Conservation (phyloP, 2,888 invertebrate genomes). For the Podotricha telesiphe region DNA sequence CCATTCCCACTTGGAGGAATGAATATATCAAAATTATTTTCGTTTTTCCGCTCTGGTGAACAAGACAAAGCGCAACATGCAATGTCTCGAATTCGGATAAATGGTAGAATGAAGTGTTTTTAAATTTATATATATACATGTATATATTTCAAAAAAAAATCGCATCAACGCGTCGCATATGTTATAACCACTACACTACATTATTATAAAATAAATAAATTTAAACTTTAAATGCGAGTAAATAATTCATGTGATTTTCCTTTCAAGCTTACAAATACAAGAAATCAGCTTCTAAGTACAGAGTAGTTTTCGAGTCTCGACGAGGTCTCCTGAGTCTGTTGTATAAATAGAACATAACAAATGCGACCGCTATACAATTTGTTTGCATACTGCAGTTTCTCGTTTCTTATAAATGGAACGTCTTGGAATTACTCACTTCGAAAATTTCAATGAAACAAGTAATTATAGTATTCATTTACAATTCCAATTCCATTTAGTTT, state of each 20-base stretch:
- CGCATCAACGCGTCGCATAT: too few relatives aligned
- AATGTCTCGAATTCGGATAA: too few relatives aligned
- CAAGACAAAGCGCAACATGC: too few relatives aligned
- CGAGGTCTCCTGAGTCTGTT: conserved; percentile 21
- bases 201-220: neutral
- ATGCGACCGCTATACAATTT: conserved; percentile 7
- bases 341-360: conserved; percentile 28
- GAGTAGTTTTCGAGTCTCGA: conserved; percentile 21
- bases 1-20: too few relatives aligned
- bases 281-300: conserved; percentile 12
- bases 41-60: too few relatives aligned
- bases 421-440: neutral
- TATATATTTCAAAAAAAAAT: too few relatives aligned
- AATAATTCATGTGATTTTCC: conserved; percentile 15
- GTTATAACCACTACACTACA: too few relatives aligned
- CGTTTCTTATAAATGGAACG: conserved; percentile 1
- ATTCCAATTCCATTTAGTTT: too few relatives aligned
- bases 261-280: conserved; percentile 4
- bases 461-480: neutral
- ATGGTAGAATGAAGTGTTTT: too few relatives aligned
- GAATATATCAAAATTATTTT: too few relatives aligned
- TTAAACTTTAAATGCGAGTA: neutral
- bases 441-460: neutral
- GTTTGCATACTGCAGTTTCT: conserved; percentile 23
- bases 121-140: too few relatives aligned